Evolutionary conservation across 2,797 vertebrate genomes (phyloP), one percentile per base, ranked within the genome.

Genomic region (Ispidina picta): DNA sequence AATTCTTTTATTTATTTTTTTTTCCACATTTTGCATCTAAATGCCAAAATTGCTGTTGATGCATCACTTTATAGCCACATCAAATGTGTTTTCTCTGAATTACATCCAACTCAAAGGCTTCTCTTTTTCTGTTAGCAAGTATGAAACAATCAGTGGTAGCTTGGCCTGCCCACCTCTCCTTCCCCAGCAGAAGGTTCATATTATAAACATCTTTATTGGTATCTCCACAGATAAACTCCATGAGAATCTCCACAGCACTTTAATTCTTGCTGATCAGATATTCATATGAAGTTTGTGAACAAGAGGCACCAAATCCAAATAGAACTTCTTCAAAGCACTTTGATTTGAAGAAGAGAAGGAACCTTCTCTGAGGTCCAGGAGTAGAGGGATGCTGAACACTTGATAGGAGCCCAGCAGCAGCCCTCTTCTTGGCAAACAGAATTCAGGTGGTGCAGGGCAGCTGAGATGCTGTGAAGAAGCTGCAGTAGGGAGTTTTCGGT

Each of bases 21-120:
- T 86, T 52, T 56, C 62, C 68, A 23, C 6, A 31, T 71, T 72
- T 86, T 83, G 56, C 83, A 74, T 84, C 65, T 84, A 88, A 80
- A 74, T 73, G 55, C 25, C 52, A 85, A 84, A 86, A 78, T n/a
- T 66, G 48, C 51, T 80, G 64, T 91, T 91, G 88, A 74, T 92
- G 73, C 63, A 89, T 84, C 23, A 7, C 74, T 92, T 70, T 63
- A 84, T 81, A 77, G 60, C 52, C 89, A 8, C 41, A 82, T 25
- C 33, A 3, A 66, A 82, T 44, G 37, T 79, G 59, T 55, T 93
- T 81, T 74, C 46, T 70, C 49, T 54, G 63, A 44, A 43, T 51
- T 91, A 46, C n/a, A 81, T 63, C 78, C 77, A 58, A 51, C 70
- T 54, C 73, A 65, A 80, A 91, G 83, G 33, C 64, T 37, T 41